Conservation (phyloP, 2,888 invertebrate genomes). For the Diarsia brunnea region DNA sequence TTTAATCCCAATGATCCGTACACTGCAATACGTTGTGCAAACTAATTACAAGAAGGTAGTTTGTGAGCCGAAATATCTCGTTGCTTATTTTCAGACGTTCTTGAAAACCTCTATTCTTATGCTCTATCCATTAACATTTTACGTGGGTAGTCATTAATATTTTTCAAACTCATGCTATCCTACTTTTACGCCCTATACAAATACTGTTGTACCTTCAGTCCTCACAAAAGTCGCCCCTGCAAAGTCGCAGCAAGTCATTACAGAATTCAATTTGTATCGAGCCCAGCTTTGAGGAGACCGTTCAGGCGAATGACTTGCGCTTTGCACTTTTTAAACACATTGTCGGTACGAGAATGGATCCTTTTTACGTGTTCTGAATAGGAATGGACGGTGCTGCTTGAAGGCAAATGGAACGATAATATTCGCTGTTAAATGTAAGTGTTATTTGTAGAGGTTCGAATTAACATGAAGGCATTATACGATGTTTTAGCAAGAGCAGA, state of each 20-base stretch:
- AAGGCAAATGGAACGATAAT: slow-evolving; percentile 33
- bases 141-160: slow-evolving; percentile 3
- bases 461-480: not conserved
- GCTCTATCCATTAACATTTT: not conserved
- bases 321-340: slow-evolving; percentile 67
- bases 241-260: slow-evolving; percentile 58
- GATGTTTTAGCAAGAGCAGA: not conserved
- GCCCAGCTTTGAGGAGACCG: slow-evolving; percentile 49
- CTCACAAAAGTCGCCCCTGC: slow-evolving; percentile 40
- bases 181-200: slow-evolving; percentile 46
- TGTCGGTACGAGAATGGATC: slow-evolving; percentile 49
- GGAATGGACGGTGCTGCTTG: slow-evolving; percentile 24
- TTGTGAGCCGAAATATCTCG: not conserved
- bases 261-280: slow-evolving; percentile 68
- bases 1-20: no score
- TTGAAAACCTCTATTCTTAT: not conserved
- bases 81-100: not conserved
- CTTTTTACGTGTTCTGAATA: slow-evolving; percentile 58
- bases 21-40: not conserved
- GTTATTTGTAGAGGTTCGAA: slow-evolving; percentile 29
- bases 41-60: not conserved
- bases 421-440: slow-evolving; percentile 25
- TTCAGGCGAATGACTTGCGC: slow-evolving; percentile 62
- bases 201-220: slow-evolving; percentile 32
- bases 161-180: slow-evolving; percentile 35